A percentile compares a stretch with the other conserved stretches of the same genome.
phyloP scores from a whole-genome alignment of 2,888 invertebrate species.

The Synergus gifuensis region DNA sequence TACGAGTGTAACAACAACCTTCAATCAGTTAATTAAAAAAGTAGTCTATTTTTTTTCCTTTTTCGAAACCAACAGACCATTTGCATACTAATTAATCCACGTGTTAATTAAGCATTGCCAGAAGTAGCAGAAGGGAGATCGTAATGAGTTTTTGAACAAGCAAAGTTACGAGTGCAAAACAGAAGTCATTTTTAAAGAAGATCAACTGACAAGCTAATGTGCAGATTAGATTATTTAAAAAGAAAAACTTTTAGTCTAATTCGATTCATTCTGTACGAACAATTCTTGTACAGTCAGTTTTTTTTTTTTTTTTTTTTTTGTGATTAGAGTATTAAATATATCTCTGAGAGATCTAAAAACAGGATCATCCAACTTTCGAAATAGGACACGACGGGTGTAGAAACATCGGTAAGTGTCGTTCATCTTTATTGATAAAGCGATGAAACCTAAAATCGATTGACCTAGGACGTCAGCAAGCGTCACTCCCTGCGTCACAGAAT shows the following conservation, averaged over 20 bases:
- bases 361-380: background rate
- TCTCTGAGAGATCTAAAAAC: background rate
- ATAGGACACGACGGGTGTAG: constrained; percentile 33
- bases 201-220: background rate
- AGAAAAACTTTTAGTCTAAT: too few species aligned
- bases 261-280: too few species aligned
- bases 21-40: background rate
- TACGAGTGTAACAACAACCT: background rate
- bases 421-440: constrained; percentile 41
- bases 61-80: background rate
- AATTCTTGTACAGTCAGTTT: too few species aligned
- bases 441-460: constrained; percentile 60
- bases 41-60: background rate
- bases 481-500: constrained; percentile 62
- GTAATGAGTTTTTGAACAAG: background rate
- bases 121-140: background rate
- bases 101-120: background rate
- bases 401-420: constrained; percentile 34
- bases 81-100: background rate
- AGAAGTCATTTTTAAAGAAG: background rate
- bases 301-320: too few species aligned
- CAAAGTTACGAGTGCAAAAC: background rate
- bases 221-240: background rate
- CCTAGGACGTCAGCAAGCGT: constrained; percentile 58
- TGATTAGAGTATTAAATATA: background rate